Evolutionary conservation across 1,140 invertebrate species (phyloP), one percentile per base, ranked within the genome.

Genomic region (Harpegnathos saltator): DNA sequence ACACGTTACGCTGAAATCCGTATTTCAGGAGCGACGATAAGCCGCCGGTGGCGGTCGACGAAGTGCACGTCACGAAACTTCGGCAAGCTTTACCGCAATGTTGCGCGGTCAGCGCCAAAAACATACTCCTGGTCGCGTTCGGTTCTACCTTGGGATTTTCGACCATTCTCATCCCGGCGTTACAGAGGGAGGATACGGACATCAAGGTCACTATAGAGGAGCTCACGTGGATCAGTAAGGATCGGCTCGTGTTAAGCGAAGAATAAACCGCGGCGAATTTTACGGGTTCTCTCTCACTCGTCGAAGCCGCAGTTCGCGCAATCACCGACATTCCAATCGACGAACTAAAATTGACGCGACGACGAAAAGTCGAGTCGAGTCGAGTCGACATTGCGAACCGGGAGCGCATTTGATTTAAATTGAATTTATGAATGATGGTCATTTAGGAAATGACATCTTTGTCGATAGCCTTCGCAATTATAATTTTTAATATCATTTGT

Each of bases 171-270:
- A 97, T 97, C 75, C 97, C 97, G 1, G 95, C 95, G 12, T 94
- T 97, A 19, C 94, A 95, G 85, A 91, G 89, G n/a, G 15, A 89
- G 0, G 92, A 95, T 82, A 86, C 94, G 0, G 92, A 94, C 3
- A 92, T 97, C 7, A 93, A 92, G 0, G 94, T 97, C 3, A 95
- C 95, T 5, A 94, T 94, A 58, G 95, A 96, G 7, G 95, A 97
- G 91, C 95, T 97, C 65, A 97, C 97, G 50, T 97, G 97, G 97
- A 97, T 97, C 87, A 96, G 96, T 97, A 92, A 95, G 95, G 94
- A 74, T 52, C 12, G 0, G 22, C 58, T 80, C 22, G 15, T 24
- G 54, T 66, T n/a, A 77, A 54, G 17, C 44, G 22, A n/a, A 44
- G 38, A 44, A 44, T 44, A 33, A 33, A 33, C 33, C 33, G n/a